phyloP scores from a whole-genome alignment of 2,113 vertebrate species.

The Carassius carassius region DNA sequence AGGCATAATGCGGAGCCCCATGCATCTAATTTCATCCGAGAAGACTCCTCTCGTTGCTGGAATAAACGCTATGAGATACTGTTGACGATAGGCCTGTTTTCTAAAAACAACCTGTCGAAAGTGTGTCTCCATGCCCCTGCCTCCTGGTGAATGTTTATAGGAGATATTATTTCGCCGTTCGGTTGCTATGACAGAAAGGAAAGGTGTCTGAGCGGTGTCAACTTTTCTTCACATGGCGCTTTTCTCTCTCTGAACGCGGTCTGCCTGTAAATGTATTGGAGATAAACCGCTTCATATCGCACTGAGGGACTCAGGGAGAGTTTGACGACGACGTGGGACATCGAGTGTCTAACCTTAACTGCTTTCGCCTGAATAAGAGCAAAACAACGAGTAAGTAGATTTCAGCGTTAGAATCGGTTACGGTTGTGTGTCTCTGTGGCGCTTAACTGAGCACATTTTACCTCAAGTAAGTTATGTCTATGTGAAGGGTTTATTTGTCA shows the following conservation, averaged over 20 bases:
- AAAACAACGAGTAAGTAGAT: background rate
- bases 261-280: background rate
- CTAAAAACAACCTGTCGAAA: slow-evolving; percentile 23
- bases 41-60: slow-evolving; percentile 28
- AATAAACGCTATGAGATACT: background rate
- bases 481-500: background rate
- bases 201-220: slow-evolving; percentile 23
- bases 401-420: background rate
- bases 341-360: background rate
- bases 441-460: background rate
- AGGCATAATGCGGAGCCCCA: slow-evolving; percentile 67
- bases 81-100: background rate
- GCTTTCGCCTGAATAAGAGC: background rate
- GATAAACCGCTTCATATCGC: background rate
- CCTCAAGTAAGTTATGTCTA: too few species aligned
- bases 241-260: slow-evolving; percentile 18
- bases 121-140: slow-evolving; percentile 6
- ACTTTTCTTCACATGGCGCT: background rate
- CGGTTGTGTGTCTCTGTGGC: background rate
- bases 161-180: slow-evolving; percentile 47
- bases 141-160: background rate
- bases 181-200: slow-evolving; percentile 52
- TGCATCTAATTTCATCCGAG: slow-evolving; percentile 69
- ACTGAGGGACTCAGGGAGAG: background rate
- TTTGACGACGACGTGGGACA: background rate